Percentiles rank a stretch among this genome's conserved stretches.
Conservation (phyloP, 2,113 vertebrate species). For the Trematomus loennbergii region DNA sequence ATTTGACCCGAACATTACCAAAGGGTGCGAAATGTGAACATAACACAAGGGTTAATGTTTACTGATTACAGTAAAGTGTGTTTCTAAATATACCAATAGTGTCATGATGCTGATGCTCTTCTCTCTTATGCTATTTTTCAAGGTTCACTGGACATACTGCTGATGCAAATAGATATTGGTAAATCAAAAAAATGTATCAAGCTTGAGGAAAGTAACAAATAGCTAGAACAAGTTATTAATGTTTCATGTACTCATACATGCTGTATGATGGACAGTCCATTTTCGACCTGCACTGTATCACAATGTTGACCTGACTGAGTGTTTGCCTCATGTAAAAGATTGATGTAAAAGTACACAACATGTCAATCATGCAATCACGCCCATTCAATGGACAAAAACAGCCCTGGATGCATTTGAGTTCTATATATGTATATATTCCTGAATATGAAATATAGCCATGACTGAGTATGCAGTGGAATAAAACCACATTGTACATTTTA, state of each 20-base stretch:
- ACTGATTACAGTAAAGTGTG: neutral
- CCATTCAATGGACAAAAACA: neutral
- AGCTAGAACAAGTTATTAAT: constrained; percentile 23
- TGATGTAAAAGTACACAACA: constrained; percentile 29
- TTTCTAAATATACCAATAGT: constrained; percentile 12
- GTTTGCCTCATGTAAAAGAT: constrained; percentile 56
- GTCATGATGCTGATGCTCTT: neutral
- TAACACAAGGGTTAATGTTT: too few relatives aligned
- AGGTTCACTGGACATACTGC: neutral
- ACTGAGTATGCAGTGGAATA: too few relatives aligned
- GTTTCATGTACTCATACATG: constrained; percentile 29
- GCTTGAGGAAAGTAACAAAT: constrained; percentile 14
- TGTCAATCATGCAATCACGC: constrained; percentile 33
- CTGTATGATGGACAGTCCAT: constrained; percentile 31
- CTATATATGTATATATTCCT: neutral
- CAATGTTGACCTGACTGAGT: constrained; percentile 40
- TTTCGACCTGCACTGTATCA: constrained; percentile 22
- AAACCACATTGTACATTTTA: too few relatives aligned
- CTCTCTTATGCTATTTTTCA: neutral
- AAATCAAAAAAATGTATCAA: constrained; percentile 11
- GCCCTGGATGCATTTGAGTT: neutral
- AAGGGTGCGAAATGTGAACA: too few relatives aligned
- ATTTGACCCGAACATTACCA: too few relatives aligned
- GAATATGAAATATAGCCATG: neutral
- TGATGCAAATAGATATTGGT: constrained; percentile 4